Conservation (phyloP, 1,140 invertebrate genomes). For the Rhagoletis zephyria region DNA sequence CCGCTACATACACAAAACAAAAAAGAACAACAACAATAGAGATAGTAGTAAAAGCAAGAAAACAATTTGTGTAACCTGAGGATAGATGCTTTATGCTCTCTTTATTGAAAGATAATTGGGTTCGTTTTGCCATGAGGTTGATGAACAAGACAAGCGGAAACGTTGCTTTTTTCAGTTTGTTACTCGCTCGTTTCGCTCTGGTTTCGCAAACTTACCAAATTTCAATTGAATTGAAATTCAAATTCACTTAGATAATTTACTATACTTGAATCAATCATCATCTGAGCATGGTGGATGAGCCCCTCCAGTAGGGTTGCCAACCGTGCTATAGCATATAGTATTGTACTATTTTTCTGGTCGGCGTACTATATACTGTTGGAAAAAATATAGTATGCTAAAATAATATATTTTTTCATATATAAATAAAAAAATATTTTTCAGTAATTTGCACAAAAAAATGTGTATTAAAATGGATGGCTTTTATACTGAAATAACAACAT, state of each 20-base stretch:
- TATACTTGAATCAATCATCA: slow-evolving; percentile 32
- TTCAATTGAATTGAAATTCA: slow-evolving; percentile 72
- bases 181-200: slow-evolving; percentile 38
- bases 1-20: slow-evolving; percentile 21
- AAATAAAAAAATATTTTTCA: too few species aligned
- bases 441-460: too few species aligned
- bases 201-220: slow-evolving; percentile 57
- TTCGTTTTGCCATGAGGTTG: slow-evolving; percentile 57
- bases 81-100: slow-evolving; percentile 68
- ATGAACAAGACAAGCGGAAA: slow-evolving; percentile 65
- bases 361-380: too few species aligned
- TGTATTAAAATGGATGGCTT: too few species aligned
- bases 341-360: too few species aligned
- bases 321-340: too few species aligned
- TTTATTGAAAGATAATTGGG: slow-evolving; percentile 72
- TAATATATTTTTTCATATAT: too few species aligned
- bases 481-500: too few species aligned
- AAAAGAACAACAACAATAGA: slow-evolving; percentile 6
- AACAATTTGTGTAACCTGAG: slow-evolving; percentile 67
- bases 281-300: background rate
- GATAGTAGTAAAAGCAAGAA: slow-evolving; percentile 33
- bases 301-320: too few species aligned
- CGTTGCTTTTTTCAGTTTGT: slow-evolving; percentile 28
- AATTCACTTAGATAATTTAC: slow-evolving; percentile 59
- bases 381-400: too few species aligned